Base-by-base conservation (phyloP, 2,113 vertebrate species). In the Gadus macrocephalus region DNA sequence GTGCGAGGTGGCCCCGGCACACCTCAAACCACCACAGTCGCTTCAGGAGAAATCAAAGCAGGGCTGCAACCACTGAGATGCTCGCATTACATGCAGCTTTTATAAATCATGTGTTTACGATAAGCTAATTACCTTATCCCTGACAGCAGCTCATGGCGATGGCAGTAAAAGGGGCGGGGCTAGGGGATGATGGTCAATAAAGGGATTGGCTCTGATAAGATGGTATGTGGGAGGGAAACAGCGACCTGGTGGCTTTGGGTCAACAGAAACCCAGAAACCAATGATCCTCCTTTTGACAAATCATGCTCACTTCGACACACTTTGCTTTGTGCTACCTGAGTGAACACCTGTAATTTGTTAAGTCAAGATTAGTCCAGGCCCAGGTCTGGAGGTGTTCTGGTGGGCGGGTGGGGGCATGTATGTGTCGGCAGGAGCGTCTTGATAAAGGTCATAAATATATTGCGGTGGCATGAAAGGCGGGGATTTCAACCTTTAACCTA, bases 111-210 rank as follows among this genome's bases (percentile, higher is more conserved):
- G 78, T 70, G 76, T 88, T 71, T 76, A 80, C 74, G 87, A 93
- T 93, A 91, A 92, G 92, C 83, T 89, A 92, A 94, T 91, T 88
- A 82, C 90, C 85, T 90, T 93, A 91, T 91, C 93, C 93, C 95
- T 94, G 93, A 93, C 90, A 90, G 87, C 92, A 80, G 88, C 89
- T 66, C 85, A 83, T 77, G 89, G 81, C 81, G 71, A 78, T 75
- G 82, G 89, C 83, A 85, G 82, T 93, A 90, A 95, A 94, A 14
- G 84, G 76, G 76, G 74, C 59, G 70, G 88, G 86, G 84, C 88
- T 90, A 90, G 81, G 76, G 88, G 90, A 86, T 77, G 81, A 84
- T 85, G 89, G 81, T 84, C 87, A 83, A 91, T 93, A 92, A 93
- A 91, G 88, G 84, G 81, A 84, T 87, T 68, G 83, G 84, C 81